Evolutionary conservation across 2,113 vertebrate species (phyloP), one percentile per base, ranked within the genome.

Genomic region (Pterocles orientalis): DNA sequence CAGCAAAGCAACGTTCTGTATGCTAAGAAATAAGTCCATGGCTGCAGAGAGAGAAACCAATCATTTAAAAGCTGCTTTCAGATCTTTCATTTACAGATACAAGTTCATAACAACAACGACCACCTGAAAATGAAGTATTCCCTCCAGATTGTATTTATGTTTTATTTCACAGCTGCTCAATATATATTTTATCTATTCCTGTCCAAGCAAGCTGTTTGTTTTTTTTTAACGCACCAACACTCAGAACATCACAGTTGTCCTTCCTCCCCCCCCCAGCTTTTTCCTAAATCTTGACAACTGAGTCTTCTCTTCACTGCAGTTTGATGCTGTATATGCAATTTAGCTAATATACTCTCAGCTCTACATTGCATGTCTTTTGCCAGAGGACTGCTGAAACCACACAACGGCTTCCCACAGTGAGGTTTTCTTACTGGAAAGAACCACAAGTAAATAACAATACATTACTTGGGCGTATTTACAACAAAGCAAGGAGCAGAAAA

Each of bases 361-460:
- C 81, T 87, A 94, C 94, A 92, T 81, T 79, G 81, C 0, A 25
- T 93, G 92, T 81, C 57, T 96, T 93, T 93, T 95, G 95, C 95
- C 95, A 95, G 80, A 92, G 90, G 21, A 75, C 87, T 93, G 85
- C 79, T 83, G 64, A 95, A 96, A 92, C 95, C 92, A 86, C 92
- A 92, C 2, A 83, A 94, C 48, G 90, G 96, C 88, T 96, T 96
- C 96, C 86, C 86, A 88, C 91, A 95, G 96, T 8, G 95, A 96
- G 69, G 88, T 94, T 94, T 95, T 96, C 90, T 93, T 92, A 94
- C 81, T 94, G 94, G 91, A 94, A 96, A 73, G 91, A 94, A 91
- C 95, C 88, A 50, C 94, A 94, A 96, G 86, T 84, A 92, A 94
- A 89, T 79, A 88, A 96, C 88, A 96, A 96, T 92, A 94, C 86